Percentiles rank a stretch among this genome's conserved stretches.
These are phyloP conservation scores for Hemiprocne comata DNA, from an alignment of 2,113 vertebrate genomes.

Conservation along the genomic window DNA sequence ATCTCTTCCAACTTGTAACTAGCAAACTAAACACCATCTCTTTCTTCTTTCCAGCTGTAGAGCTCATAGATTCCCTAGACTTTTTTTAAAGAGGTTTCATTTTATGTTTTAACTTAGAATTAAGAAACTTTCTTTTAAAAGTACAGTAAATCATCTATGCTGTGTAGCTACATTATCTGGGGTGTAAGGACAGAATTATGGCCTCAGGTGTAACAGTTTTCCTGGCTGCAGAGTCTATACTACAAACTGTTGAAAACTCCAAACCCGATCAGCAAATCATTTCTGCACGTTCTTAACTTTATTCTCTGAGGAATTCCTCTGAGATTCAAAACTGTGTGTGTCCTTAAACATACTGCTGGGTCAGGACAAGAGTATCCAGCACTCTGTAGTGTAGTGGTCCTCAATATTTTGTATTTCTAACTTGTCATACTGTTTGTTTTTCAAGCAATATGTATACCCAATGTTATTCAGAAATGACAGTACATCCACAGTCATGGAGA, in stretches of 20 bases:
- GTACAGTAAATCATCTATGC: conserved; percentile 20
- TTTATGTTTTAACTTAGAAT: conserved; percentile 28
- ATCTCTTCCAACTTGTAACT: neutral
- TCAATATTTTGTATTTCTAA: conserved; percentile 50
- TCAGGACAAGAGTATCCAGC: conserved; percentile 24
- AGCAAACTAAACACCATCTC: neutral
- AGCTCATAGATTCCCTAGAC: neutral
- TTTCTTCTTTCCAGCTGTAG: conserved; percentile 6
- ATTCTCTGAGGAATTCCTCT: neutral
- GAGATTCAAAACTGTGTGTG: neutral
- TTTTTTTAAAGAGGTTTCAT: neutral
- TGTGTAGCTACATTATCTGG: neutral
- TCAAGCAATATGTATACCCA: neutral
- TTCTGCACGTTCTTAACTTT: neutral
- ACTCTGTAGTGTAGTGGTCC: neutral
- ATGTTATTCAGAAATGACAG: conserved; percentile 1
- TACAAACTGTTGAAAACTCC: neutral
- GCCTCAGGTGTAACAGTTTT: conserved; percentile 26
- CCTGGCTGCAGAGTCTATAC: neutral
- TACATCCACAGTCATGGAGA: neutral
- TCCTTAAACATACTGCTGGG: conserved; percentile 1
- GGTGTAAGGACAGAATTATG: conserved; percentile 12
- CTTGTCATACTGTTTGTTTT: neutral
- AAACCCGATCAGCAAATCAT: neutral
- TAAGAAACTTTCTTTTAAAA: conserved; percentile 52